A percentile compares a stretch with the other conserved stretches of the same genome.
Conservation (phyloP, 2,888 invertebrate genomes). For the Rosalia funebris region DNA sequence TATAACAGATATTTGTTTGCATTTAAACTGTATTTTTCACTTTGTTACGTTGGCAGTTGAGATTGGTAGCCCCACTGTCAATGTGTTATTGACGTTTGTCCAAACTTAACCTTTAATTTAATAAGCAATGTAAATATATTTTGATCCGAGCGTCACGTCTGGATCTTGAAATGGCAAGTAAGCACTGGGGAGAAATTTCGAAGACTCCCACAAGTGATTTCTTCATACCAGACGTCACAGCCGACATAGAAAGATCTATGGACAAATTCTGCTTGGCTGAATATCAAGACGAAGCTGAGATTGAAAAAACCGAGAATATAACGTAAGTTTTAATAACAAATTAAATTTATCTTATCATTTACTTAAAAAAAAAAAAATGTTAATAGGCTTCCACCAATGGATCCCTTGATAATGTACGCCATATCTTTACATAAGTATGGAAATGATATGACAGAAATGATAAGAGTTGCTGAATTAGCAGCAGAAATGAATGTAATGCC, state of each 20-base stretch:
- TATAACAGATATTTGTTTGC: too few species aligned
- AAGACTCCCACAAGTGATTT: conserved; percentile 30
- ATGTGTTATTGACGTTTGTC: too few species aligned
- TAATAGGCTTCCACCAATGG: conserved; percentile 56
- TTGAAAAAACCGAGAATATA: conserved; percentile 46
- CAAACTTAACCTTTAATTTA: too few species aligned
- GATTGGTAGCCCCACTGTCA: too few species aligned
- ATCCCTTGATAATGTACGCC: conserved; percentile 57
- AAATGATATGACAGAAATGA: conserved; percentile 57
- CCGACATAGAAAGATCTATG: conserved; percentile 59
- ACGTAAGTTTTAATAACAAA: conserved; percentile 47
- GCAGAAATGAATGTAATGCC: conserved; percentile 56
- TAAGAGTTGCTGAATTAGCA: conserved; percentile 55
- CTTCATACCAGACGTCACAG: conserved; percentile 53
- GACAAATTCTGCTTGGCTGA: conserved; percentile 55
- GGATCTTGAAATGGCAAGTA: conserved; percentile 36
- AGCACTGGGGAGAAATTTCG: conserved; percentile 58
- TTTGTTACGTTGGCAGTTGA: too few species aligned
- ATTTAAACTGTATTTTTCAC: too few species aligned
- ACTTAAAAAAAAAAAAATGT: background rate
- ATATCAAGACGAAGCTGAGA: conserved; percentile 52
- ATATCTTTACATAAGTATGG: conserved; percentile 60
- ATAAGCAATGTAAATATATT: too few species aligned
- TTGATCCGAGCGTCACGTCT: too few species aligned
- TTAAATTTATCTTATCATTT: conserved; percentile 3